Evolutionary conservation across 1,140 invertebrate species (phyloP).

Genomic region (Dinothrombium tinctorium): DNA sequence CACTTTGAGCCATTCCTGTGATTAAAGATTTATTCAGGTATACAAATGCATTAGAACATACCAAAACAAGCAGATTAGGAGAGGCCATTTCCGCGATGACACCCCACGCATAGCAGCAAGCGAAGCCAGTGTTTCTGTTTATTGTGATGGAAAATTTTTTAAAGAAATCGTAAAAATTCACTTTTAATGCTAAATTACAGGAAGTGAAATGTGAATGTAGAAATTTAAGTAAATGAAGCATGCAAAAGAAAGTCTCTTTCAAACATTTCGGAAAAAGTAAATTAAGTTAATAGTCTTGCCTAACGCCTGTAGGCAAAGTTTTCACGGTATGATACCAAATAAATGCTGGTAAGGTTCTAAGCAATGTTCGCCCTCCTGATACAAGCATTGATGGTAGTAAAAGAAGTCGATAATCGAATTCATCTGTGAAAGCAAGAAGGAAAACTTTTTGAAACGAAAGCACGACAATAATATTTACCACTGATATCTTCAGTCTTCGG

Average conservation of each 20-base stretch:
- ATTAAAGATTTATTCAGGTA: not conserved
- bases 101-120: conserved; percentile 12
- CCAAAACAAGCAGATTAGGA: conserved; percentile 12
- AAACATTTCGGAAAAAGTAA: not conserved
- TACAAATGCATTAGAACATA: not conserved
- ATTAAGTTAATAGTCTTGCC: conserved; percentile 4
- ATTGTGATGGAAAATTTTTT: not conserved
- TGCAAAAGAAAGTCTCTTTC: not conserved
- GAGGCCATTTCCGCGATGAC: conserved; percentile 9
- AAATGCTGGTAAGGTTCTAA: not conserved
- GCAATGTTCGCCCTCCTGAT: conserved; percentile 2
- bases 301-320: conserved; percentile 13
- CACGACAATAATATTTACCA: not conserved
- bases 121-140: conserved; percentile 13
- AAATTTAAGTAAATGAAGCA: not conserved
- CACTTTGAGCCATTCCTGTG: not conserved
- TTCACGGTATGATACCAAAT: conserved; percentile 13
- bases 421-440: not conserved
- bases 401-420: conserved; percentile 9
- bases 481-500: not conserved
- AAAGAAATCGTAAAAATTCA: not conserved
- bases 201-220: not conserved
- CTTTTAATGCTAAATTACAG: not conserved
- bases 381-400: conserved; percentile 9
- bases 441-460: conserved; percentile 1